A percentile compares a stretch with the other conserved stretches of the same genome.
Conservation (phyloP, 2,797 vertebrate species). For the Manis crassicaudata region DNA sequence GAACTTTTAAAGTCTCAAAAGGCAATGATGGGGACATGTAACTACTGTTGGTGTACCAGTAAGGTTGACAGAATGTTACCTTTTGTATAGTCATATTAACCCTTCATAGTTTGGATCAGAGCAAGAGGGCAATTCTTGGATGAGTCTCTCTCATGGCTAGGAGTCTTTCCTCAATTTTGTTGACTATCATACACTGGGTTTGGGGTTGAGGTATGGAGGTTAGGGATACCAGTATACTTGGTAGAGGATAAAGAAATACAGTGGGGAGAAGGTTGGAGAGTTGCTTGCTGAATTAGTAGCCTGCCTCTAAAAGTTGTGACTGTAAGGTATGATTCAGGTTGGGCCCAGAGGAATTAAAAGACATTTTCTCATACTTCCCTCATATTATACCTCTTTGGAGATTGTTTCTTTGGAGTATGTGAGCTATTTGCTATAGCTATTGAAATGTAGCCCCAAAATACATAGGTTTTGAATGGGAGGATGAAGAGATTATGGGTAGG, state of each 20-base stretch:
- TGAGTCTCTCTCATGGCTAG: conserved; percentile 11
- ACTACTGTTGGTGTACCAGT: neutral
- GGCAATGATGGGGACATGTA: neutral
- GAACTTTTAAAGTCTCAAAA: conserved; percentile 35
- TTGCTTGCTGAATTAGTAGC: conserved; percentile 22
- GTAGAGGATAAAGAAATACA: neutral
- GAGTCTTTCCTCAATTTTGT: neutral
- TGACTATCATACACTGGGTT: neutral
- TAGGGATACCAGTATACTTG: conserved; percentile 29
- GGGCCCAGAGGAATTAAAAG: conserved; percentile 32
- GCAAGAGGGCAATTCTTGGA: neutral
- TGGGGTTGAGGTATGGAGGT: neutral
- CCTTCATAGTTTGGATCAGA: neutral
- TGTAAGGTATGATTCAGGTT: neutral
- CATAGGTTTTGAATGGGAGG: neutral
- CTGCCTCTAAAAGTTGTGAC: neutral
- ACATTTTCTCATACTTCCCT: conserved; percentile 9
- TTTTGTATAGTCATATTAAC: neutral
- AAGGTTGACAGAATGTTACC: neutral
- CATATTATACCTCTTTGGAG: neutral
- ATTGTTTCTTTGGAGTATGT: neutral
- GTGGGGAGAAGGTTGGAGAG: neutral
- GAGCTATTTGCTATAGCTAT: neutral
- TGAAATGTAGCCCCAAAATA: neutral
- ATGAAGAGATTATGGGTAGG: neutral